Evolutionary conservation across 2,113 vertebrate species (phyloP).

Genomic region (Pygoscelis antarcticus): DNA sequence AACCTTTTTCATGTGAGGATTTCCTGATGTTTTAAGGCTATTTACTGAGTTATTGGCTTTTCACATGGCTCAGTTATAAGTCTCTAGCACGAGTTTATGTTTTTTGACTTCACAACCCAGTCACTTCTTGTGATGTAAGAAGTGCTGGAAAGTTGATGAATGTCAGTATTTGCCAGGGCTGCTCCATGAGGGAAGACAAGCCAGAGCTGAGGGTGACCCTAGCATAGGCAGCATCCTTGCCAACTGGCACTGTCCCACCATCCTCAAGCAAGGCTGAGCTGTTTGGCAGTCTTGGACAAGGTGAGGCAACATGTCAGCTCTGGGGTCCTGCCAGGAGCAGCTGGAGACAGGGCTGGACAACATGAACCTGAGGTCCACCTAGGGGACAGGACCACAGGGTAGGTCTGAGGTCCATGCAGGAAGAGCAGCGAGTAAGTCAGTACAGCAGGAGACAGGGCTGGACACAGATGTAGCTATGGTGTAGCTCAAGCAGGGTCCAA

Average conservation of each 20-base stretch:
- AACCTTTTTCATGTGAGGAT: not conserved
- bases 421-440: not conserved
- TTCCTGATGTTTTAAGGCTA: not conserved
- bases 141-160: not conserved
- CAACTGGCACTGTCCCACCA: fast-evolving
- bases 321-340: not conserved
- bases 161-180: not conserved
- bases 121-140: not conserved
- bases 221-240: not conserved
- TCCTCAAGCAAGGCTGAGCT: not conserved
- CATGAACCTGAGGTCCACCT: not conserved
- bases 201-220: not conserved
- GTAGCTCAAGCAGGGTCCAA: not conserved
- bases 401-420: not conserved
- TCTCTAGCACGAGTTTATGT: not conserved
- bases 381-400: not conserved
- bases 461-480: not conserved
- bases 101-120: not conserved
- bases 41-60: not conserved
- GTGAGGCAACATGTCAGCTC: not conserved
- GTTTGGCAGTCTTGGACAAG: not conserved
- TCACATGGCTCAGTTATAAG: not conserved
- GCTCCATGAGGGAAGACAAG: not conserved
- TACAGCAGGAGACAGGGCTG: not conserved
- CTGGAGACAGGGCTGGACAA: not conserved